These are phyloP conservation scores for Lycaena phlaeas DNA, from an alignment of 2,888 invertebrate species.

Conservation along the genomic window DNA sequence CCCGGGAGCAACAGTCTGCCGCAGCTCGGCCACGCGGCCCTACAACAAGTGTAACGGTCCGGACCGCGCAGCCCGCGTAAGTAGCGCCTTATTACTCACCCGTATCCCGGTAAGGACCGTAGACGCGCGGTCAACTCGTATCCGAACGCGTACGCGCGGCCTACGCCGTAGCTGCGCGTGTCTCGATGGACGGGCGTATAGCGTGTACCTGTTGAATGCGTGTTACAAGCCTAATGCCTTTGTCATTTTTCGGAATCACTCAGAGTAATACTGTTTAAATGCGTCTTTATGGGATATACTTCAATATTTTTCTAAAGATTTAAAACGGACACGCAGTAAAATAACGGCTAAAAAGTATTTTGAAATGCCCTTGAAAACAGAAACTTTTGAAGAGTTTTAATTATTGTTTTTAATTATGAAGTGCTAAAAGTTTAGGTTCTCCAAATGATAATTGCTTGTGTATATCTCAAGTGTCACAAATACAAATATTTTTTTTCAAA, in stretches of 20 bases:
- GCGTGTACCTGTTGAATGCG: slow-evolving; percentile 4
- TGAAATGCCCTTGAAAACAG: neutral
- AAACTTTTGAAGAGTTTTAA: neutral
- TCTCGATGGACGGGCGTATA: neutral
- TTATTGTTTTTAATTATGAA: slow-evolving; percentile 5
- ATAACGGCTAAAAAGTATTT: neutral
- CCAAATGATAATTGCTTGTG: too few species aligned
- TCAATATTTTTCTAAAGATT: too few species aligned
- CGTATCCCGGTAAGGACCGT: slow-evolving; percentile 26
- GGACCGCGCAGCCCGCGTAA: slow-evolving; percentile 39
- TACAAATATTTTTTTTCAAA: too few species aligned
- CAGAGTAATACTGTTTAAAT: too few species aligned
- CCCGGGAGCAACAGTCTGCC: slow-evolving; percentile 74
- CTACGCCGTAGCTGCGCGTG: slow-evolving; percentile 1
- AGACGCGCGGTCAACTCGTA: slow-evolving; percentile 15
- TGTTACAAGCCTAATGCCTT: neutral
- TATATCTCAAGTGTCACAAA: too few species aligned
- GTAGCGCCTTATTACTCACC: slow-evolving; percentile 46
- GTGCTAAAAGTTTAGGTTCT: too few species aligned
- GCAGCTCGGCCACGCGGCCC: slow-evolving; percentile 68
- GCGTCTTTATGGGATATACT: too few species aligned
- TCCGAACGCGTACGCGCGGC: slow-evolving; percentile 11
- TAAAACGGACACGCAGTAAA: too few species aligned
- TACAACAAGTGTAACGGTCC: slow-evolving; percentile 44
- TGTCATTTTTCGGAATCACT: too few species aligned